Evolutionary conservation across 2,888 invertebrate species (phyloP).

Genomic region (Pterobdella sp.): DNA sequence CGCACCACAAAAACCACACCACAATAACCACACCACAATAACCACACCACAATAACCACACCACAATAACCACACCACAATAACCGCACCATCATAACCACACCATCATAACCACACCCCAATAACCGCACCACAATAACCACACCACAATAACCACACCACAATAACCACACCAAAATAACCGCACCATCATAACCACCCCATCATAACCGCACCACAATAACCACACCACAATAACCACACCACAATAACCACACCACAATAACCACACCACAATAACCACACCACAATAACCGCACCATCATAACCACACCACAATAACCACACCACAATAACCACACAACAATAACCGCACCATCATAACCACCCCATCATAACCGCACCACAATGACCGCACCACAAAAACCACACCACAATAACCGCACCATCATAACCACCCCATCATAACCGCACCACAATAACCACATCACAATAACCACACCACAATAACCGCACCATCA

Average conservation of each 20-base stretch:
- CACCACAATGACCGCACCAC: background rate
- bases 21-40: background rate
- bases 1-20: background rate
- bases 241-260: no score
- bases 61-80: background rate
- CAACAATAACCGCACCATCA: no score
- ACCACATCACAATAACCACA: background rate
- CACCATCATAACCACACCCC: constrained; percentile 4
- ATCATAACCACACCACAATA: no score
- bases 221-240: background rate
- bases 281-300: no score
- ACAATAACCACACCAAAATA: background rate
- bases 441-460: background rate
- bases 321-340: background rate
- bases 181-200: background rate
- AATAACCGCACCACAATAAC: no score
- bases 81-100: background rate
- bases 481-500: background rate
- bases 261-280: no score
- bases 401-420: background rate
- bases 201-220: background rate
- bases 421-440: background rate
- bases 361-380: background rate
- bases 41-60: no score
- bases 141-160: no score